Percentiles rank a stretch among this genome's conserved stretches.
phyloP scores from a whole-genome alignment of 2,888 invertebrate genomes.

The Eudasyphora cyanicolor region DNA sequence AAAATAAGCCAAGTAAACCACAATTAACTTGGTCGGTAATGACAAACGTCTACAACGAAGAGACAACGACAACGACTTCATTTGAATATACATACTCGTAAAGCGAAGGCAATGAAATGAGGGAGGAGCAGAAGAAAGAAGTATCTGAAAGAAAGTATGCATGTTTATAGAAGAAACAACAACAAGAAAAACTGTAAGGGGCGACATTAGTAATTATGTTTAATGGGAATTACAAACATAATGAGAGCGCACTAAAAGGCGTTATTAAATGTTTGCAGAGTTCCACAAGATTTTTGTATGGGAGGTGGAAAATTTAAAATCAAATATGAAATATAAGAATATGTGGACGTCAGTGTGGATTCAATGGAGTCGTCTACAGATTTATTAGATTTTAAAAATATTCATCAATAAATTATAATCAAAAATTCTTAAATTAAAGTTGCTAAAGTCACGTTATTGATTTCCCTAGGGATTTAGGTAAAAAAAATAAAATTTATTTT shows the following conservation, averaged over 20 bases:
- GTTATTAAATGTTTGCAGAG: not conserved
- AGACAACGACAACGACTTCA: slow-evolving; percentile 44
- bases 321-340: not conserved
- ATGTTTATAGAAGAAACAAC: not conserved
- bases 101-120: not conserved
- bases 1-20: too few species aligned
- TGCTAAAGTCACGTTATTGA: too few species aligned
- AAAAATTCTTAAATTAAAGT: too few species aligned
- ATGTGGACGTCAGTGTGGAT: too few species aligned
- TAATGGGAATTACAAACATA: not conserved
- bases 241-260: not conserved
- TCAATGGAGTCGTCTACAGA: too few species aligned
- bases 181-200: slow-evolving; percentile 5
- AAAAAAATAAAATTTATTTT: too few species aligned
- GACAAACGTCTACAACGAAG: slow-evolving; percentile 37
- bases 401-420: too few species aligned
- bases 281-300: not conserved
- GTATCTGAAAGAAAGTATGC: not conserved
- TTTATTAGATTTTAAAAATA: too few species aligned
- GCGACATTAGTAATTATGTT: not conserved
- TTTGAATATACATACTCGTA: slow-evolving; percentile 23
- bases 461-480: too few species aligned
- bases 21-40: slow-evolving; percentile 47
- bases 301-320: not conserved
- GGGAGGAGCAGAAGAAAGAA: too few species aligned